Evolutionary conservation across 2,888 invertebrate genomes (phyloP), one percentile per base, ranked within the genome.

Genomic region (Disparrhopalites patrizii): DNA sequence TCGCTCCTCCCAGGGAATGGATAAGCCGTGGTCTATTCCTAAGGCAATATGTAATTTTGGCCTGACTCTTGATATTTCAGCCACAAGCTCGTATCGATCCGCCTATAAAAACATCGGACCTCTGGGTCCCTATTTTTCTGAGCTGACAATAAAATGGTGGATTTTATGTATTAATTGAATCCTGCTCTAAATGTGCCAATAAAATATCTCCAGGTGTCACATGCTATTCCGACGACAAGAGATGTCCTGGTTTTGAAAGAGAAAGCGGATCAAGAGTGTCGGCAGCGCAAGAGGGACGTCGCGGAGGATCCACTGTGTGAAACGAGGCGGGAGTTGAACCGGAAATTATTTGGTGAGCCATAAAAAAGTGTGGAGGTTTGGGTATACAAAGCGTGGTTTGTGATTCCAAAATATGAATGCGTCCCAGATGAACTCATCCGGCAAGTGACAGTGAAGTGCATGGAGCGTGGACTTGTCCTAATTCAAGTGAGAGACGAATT

Each of bases 371-470:
- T 52, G 7, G n/a, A n/a, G n/a, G n/a, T n/a, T n/a, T n/a, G n/a
- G n/a, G n/a, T 36, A 36, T 36, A 15, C 8, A 36, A 36, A 36
- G 15, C 7, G 7, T 36, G 15, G 8, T 10, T 15, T 36, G 15
- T 15, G 7, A 36, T 7, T 36, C 36, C 36, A 36, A 36, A 36
- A 7, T 36, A 36, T 10, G 7, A 36, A 36, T 36, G 36, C 7
- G 36, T 10, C 18, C 18, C 10, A 62, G 62, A 63, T 63, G 63
- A 55, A 54, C 20, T 63, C 7, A 63, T 55, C 5, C 27, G 55
- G 8, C 55, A 54, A 23, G 38, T 38, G 3, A 31, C 63, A 8
- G 55, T 55, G n/a, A 55, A 30, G 15, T 63, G 55, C 30, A 8
- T 47, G 63, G 55, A 63, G n/a, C 55, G 55, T 7, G 63, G 55